A percentile compares a stretch with the other conserved stretches of the same genome.
These are phyloP conservation scores for Saccopteryx bilineata DNA, from an alignment of 2,113 vertebrate genomes.

Conservation along the genomic window DNA sequence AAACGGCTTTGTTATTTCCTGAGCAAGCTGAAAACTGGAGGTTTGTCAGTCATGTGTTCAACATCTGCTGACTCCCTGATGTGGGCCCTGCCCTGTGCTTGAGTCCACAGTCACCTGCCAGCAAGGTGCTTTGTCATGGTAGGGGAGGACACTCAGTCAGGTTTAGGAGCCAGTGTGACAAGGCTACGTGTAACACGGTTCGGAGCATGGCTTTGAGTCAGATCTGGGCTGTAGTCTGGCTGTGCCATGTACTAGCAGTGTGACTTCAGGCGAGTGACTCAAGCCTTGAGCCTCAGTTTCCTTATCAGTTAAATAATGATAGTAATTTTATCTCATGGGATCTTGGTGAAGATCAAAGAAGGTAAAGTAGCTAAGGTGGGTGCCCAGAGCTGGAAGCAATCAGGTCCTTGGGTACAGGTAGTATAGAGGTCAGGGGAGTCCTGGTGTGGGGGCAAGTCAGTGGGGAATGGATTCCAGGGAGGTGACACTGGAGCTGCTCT, in stretches of 20 bases:
- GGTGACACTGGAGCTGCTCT: neutral
- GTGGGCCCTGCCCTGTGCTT: neutral
- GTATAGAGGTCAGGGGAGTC: neutral
- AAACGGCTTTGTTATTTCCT: accelerated
- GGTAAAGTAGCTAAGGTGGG: neutral
- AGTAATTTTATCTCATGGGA: neutral
- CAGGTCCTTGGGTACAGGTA: no score
- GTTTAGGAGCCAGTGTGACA: neutral
- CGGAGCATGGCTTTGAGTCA: accelerated
- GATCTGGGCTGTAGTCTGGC: neutral
- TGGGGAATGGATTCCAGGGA: accelerated
- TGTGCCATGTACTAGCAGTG: neutral
- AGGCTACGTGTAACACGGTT: accelerated
- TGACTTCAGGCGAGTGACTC: neutral
- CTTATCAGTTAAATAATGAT: neutral
- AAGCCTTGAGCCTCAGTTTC: neutral
- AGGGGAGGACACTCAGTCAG: neutral
- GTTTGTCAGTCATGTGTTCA: accelerated
- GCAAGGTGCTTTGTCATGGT: neutral
- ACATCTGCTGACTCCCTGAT: accelerated
- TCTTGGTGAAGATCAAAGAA: neutral
- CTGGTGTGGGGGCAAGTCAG: neutral
- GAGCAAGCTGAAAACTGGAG: accelerated
- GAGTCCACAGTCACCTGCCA: neutral
- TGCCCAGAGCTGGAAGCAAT: accelerated